Evolutionary conservation across 2,113 vertebrate genomes (phyloP).

Genomic region (Eptesicus fuscus): DNA sequence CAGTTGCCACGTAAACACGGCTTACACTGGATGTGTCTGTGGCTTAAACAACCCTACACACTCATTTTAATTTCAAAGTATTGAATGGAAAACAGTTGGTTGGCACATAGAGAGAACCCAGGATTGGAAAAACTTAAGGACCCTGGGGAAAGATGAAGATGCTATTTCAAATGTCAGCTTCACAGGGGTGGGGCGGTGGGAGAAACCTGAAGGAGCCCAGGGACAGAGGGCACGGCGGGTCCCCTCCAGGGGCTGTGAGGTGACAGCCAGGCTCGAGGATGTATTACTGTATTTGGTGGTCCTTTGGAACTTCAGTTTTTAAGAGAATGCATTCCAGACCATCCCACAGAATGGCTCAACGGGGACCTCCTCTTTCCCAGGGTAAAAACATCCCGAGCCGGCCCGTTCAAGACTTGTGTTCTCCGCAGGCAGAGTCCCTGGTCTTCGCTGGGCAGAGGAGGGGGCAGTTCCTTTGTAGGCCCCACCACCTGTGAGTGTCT

Average conservation of each 20-base stretch:
- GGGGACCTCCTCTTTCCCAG: not conserved
- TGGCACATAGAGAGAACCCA: not conserved
- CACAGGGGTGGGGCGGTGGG: not conserved
- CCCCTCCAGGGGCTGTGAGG: fast-evolving
- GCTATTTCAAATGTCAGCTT: fast-evolving
- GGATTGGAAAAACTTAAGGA: not conserved
- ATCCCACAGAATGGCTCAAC: not conserved
- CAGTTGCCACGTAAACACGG: constrained; percentile 37
- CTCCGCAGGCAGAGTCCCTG: not conserved
- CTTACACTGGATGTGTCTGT: constrained; percentile 8
- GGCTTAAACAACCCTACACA: constrained; percentile 17
- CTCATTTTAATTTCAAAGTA: not conserved
- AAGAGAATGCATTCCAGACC: not conserved
- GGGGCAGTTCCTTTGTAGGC: not conserved
- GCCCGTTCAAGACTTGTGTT: fast-evolving
- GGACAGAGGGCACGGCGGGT: fast-evolving
- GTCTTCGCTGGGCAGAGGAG: fast-evolving
- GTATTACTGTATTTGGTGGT: fast-evolving
- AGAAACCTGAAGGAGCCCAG: fast-evolving
- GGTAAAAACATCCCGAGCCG: fast-evolving
- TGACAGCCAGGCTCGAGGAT: fast-evolving
- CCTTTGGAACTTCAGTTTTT: no score
- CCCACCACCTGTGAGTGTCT: fast-evolving
- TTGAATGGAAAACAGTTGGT: not conserved
- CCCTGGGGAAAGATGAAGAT: not conserved